Conservation (phyloP, 1,140 invertebrate species). For the Neodiprion lecontei region DNA sequence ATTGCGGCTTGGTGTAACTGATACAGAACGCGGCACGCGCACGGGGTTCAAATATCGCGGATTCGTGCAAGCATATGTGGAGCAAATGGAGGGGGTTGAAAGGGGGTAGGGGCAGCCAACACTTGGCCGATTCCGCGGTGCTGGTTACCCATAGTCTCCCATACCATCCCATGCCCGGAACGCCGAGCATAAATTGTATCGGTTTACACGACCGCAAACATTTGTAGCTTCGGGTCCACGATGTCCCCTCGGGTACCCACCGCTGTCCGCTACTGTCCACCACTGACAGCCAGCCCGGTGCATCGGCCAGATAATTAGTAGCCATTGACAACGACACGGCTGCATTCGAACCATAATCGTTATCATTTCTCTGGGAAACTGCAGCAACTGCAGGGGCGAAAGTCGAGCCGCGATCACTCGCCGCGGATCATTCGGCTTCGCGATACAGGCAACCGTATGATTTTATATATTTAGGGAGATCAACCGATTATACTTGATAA, state of each 20-base stretch:
- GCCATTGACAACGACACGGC: neutral
- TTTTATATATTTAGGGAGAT: neutral
- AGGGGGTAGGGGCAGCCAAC: neutral
- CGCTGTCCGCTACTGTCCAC: neutral
- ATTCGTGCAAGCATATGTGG: neutral
- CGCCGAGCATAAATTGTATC: constrained; percentile 4
- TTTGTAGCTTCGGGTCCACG: neutral
- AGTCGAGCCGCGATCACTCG: neutral
- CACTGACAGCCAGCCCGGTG: constrained; percentile 1
- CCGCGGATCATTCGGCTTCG: neutral
- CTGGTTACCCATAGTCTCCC: neutral
- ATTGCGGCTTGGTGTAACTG: no score
- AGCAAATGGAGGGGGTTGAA: no score
- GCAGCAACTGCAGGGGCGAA: no score
- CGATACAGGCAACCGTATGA: neutral
- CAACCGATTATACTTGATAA: no score
- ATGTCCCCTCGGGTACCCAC: neutral
- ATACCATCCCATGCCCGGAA: neutral
- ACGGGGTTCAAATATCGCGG: neutral
- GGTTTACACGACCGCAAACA: constrained; percentile 3
- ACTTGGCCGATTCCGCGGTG: neutral
- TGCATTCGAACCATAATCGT: neutral
- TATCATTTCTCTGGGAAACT: neutral
- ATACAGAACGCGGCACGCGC: neutral
- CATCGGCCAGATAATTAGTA: constrained; percentile 5